A percentile compares a stretch with the other conserved stretches of the same genome.
phyloP scores from a whole-genome alignment of 2,888 invertebrate species.

The Tetrapedia diversipes region DNA sequence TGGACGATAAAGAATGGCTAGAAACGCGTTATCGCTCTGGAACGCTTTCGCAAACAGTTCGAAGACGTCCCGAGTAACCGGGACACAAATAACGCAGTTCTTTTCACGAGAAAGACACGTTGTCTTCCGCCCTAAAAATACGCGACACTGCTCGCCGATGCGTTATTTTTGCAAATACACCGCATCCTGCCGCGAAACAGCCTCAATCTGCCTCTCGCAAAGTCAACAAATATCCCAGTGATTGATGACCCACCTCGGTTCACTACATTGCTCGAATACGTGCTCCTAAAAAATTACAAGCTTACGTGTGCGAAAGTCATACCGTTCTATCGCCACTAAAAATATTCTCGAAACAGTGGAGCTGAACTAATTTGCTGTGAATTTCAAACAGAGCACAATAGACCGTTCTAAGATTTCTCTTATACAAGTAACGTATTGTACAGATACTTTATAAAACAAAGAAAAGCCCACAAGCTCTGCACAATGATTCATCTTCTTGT shows the following conservation, averaged over 20 bases:
- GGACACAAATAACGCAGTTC: slow-evolving; percentile 42
- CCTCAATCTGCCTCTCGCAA: not conserved
- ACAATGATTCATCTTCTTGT: too few species aligned
- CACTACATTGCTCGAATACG: not conserved
- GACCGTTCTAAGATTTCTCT: too few species aligned
- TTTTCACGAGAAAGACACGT: slow-evolving; percentile 32
- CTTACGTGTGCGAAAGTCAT: too few species aligned
- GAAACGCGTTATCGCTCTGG: slow-evolving; percentile 14
- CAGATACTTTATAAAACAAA: too few species aligned
- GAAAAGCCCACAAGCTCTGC: too few species aligned
- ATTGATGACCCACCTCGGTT: not conserved
- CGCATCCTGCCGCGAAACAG: not conserved
- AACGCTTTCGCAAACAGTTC: slow-evolving; percentile 21
- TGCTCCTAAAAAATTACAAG: too few species aligned
- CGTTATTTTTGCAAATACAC: slow-evolving; percentile 40
- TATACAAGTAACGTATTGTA: too few species aligned
- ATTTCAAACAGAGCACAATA: too few species aligned
- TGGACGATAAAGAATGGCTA: slow-evolving; percentile 36
- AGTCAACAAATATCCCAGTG: not conserved
- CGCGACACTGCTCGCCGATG: slow-evolving; percentile 10
- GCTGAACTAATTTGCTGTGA: too few species aligned
- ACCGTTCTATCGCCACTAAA: too few species aligned
- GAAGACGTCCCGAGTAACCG: not conserved
- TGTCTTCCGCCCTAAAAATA: slow-evolving; percentile 42
- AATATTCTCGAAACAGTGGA: too few species aligned